Base-by-base conservation (phyloP, 53 echinoderm and acorn worm species). In the Holothuria leucospilota region DNA sequence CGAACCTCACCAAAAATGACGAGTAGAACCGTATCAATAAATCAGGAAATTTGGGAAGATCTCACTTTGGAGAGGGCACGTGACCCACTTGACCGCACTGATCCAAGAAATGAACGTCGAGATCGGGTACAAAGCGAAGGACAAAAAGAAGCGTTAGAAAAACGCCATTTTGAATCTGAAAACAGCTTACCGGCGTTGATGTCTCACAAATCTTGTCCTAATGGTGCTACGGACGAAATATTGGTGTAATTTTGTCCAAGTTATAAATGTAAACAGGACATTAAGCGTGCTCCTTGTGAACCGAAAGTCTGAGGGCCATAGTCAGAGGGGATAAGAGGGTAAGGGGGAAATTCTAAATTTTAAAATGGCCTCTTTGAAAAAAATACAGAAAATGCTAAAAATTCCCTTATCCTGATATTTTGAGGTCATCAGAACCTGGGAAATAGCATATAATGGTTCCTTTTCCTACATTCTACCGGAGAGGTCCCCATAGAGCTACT, bases 161-260 rank as follows among this genome's bases (percentile, higher is more conserved):
- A 38, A 60, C 60, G 81, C 5, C 62, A 81, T 61, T 81, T 60
- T 34, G 60, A 60, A 21, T 13, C 14, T 30, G 62, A 34, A 59
- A 26, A 30, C 21, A 61, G 23, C 16, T 6, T 21, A 14, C 81
- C 61, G 11, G 11, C 39, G 15, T 21, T 81, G 5, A 25, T 34
- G 21, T 60, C 81, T 6, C 59, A 30, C 29, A 81, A 30, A n/a
- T 81, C 81, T 27, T 81, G 81, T 81, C 81, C 81, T 28, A 62
- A 21, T 53, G 40, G 60, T 16, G 39, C 14, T 27, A 13, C 11
- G 13, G 30, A 60, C 14, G 61, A 81, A 81, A 29, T 60, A 18
- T 40, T 61, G 27, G 61, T 61, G 2, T 81, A 30, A 81, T 61
- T 46, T 46, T 46, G 46, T 46, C 46, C 46, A 8, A 46, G 11